Evolutionary conservation across 2,888 invertebrate species (phyloP).

Genomic region (Brenthis daphne): DNA sequence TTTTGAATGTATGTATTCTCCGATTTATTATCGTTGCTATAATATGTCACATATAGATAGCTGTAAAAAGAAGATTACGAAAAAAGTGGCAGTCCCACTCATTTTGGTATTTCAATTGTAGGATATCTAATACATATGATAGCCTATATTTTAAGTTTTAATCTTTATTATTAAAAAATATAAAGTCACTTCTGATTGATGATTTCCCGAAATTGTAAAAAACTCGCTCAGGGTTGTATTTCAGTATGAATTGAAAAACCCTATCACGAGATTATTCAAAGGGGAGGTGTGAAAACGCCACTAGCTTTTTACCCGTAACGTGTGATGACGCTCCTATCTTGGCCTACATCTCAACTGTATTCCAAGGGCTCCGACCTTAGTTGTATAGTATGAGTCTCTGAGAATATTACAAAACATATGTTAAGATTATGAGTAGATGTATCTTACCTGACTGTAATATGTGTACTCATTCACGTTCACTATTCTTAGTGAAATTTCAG

Average conservation of each 20-base stretch:
- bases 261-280: constrained; percentile 65
- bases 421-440: constrained; percentile 29
- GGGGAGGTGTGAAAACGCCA: constrained; percentile 72
- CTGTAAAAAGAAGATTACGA: no score
- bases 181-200: not conserved
- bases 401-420: constrained; percentile 35
- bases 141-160: no score
- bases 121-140: no score
- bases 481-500: no score
- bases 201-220: constrained; percentile 33
- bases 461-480: not conserved
- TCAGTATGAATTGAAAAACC: constrained; percentile 49
- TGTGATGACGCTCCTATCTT: constrained; percentile 73
- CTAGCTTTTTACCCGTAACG: constrained; percentile 58
- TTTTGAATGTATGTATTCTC: no score
- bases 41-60: no score
- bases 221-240: constrained; percentile 34
- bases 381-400: constrained; percentile 30
- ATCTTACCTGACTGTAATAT: constrained; percentile 9
- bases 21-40: no score
- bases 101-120: no score
- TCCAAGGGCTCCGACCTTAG: constrained; percentile 37
- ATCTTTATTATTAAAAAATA: no score
- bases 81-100: no score
- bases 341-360: constrained; percentile 65